Conservation (phyloP, 1,140 invertebrate genomes). For the Zaprionus taronus region DNA sequence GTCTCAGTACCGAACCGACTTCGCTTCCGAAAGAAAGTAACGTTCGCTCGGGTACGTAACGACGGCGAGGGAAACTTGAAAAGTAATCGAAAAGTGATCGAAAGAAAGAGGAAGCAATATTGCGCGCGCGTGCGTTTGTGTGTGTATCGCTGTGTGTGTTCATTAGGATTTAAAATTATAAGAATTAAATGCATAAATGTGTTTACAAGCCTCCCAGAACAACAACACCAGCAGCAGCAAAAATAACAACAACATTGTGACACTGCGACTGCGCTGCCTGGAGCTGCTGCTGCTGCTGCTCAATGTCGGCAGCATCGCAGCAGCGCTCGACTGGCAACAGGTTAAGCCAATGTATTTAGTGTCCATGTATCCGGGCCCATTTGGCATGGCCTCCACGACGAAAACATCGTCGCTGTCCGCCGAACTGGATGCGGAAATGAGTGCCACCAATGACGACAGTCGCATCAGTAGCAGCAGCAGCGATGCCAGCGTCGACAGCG, state of each 20-base stretch:
- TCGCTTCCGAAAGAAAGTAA: constrained; percentile 46
- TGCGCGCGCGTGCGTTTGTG: neutral
- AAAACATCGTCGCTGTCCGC: constrained; percentile 48
- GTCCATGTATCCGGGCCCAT: constrained; percentile 71
- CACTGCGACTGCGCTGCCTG: constrained; percentile 23
- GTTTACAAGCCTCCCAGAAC: constrained; percentile 59
- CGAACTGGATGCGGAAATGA: constrained; percentile 72
- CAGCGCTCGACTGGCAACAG: constrained; percentile 73
- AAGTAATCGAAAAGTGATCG: constrained; percentile 5
- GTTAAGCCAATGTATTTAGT: constrained; percentile 83
- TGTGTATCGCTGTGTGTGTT: constrained; percentile 14
- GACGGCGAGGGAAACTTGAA: constrained; percentile 47
- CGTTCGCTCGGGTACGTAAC: constrained; percentile 50
- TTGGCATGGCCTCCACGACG: constrained; percentile 38
- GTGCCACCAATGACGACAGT: constrained; percentile 59
- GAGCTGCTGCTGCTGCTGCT: constrained; percentile 52
- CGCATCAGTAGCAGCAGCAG: constrained; percentile 35
- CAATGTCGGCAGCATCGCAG: constrained; percentile 36
- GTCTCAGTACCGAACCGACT: constrained; percentile 1
- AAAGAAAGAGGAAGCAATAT: constrained; percentile 21
- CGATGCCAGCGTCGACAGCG: constrained; percentile 31
- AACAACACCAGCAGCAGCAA: neutral
- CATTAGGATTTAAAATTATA: constrained; percentile 48
- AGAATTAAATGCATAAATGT: constrained; percentile 80
- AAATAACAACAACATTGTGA: neutral